A percentile compares a stretch with the other conserved stretches of the same genome.
These are phyloP conservation scores for Rhopalosiphum padi DNA, from an alignment of 1,140 invertebrate species.

Conservation along the genomic window DNA sequence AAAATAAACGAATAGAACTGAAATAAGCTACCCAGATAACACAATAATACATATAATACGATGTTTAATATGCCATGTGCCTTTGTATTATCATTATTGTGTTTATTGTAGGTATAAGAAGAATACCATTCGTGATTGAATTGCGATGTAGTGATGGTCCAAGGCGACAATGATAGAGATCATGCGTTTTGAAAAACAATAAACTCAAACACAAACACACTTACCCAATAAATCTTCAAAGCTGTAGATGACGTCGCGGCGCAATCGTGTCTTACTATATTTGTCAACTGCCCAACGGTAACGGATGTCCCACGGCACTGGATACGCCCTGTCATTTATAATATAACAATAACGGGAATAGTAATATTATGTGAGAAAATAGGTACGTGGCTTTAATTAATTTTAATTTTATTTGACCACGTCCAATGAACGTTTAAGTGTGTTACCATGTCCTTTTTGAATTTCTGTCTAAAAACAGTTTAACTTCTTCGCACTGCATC, in stretches of 20 bases:
- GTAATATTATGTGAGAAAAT: background rate
- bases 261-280: constrained; percentile 64
- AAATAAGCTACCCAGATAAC: background rate
- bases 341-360: background rate
- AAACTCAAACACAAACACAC: background rate
- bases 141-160: background rate
- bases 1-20: background rate
- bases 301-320: constrained; percentile 60
- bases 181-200: constrained; percentile 32
- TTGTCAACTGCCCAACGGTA: constrained; percentile 62
- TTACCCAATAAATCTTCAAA: constrained; percentile 66
- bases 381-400: background rate
- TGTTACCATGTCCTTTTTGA: constrained; percentile 31
- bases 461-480: constrained; percentile 58
- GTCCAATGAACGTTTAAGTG: background rate
- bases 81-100: background rate
- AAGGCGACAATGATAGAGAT: background rate
- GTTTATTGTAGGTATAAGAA: background rate
- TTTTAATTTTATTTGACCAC: background rate
- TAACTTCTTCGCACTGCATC: constrained; percentile 64
- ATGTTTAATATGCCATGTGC: background rate
- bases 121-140: background rate
- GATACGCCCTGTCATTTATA: constrained; percentile 59
- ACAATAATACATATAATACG: background rate
- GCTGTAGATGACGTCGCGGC: constrained; percentile 68